Base-by-base conservation (phyloP, 2,888 invertebrate genomes). In the Tuta absoluta region DNA sequence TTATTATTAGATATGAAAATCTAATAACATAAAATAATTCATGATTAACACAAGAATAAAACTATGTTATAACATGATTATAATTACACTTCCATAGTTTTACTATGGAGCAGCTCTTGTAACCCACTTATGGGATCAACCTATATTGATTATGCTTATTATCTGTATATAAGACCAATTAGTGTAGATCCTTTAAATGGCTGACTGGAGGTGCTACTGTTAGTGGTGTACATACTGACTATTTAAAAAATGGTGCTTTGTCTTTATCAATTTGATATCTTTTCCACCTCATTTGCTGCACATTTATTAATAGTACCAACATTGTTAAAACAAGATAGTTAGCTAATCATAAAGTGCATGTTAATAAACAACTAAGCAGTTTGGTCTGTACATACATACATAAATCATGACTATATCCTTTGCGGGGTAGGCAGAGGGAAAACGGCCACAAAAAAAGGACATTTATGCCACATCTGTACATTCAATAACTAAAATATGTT, bases 301-400 rank as follows among this genome's bases (percentile, higher is more conserved):
- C n/a, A 14, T 19, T 49, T 48, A 48, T 53, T 64, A 41, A 41
- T 41, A 45, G 45, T 45, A 45, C 3, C 17, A 45, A 45, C 45
- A 45, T 45, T 37, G 37, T 17, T 60, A 60, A 21, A 60, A 19
- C 17, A 5, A 21, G 37, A 60, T 45, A 45, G n/a, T 45, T 41
- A 41, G 45, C 3, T n/a, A n/a, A 45, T 45, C 45, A 45, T 45
- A n/a, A 17, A 45, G n/a, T 45, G 8, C 45, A 45, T 45, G 17
- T 45, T 45, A 17, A 45, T 45, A 45, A 45, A 45, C n/a, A 45
- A 45, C 11, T 45, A n/a, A 45, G 45, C 4, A 4, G 17, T 45
- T n/a, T 45, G 45, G n/a, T 45, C n/a, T 45, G 0, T 0, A 45
- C 1, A 14, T 12, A 8, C 12, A 11, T 38, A n/a, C n/a, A n/a